Percentiles rank a stretch among this genome's conserved stretches.
Evolutionary conservation across 2,113 vertebrate genomes (phyloP).

Genomic region (Ceyx cyanopectus): DNA sequence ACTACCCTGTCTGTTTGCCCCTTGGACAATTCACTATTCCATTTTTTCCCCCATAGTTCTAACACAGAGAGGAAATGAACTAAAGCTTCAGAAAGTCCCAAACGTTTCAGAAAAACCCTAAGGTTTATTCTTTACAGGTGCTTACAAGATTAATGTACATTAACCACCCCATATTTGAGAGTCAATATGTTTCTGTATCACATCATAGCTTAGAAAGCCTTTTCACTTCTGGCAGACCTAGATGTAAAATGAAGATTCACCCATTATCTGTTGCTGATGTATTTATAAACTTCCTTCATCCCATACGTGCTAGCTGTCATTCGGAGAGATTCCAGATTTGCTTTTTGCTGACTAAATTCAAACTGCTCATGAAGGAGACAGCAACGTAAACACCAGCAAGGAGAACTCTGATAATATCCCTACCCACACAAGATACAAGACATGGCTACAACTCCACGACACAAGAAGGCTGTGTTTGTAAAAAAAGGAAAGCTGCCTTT

Average conservation of each 20-base stretch:
- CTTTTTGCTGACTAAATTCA: conserved; percentile 9
- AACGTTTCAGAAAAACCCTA: neutral
- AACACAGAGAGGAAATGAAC: neutral
- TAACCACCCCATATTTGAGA: neutral
- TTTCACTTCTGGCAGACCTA: neutral
- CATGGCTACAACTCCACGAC: neutral
- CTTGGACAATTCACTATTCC: neutral
- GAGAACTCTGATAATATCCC: neutral
- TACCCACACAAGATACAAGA: neutral
- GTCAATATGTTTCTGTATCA: neutral
- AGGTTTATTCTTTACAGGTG: neutral
- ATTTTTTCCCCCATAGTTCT: neutral
- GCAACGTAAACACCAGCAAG: neutral
- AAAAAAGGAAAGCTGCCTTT: neutral
- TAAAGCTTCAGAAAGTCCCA: neutral
- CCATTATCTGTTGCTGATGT: neutral
- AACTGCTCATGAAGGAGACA: neutral
- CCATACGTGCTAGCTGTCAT: neutral
- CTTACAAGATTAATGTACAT: neutral
- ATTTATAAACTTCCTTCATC: conserved; percentile 60
- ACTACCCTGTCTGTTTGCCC: neutral
- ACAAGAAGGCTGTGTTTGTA: neutral
- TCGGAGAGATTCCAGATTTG: conserved; percentile 37
- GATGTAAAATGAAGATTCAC: neutral
- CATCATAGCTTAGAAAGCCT: neutral